Evolutionary conservation across 2,113 vertebrate genomes (phyloP).

Genomic region (Ifrita kowaldi): DNA sequence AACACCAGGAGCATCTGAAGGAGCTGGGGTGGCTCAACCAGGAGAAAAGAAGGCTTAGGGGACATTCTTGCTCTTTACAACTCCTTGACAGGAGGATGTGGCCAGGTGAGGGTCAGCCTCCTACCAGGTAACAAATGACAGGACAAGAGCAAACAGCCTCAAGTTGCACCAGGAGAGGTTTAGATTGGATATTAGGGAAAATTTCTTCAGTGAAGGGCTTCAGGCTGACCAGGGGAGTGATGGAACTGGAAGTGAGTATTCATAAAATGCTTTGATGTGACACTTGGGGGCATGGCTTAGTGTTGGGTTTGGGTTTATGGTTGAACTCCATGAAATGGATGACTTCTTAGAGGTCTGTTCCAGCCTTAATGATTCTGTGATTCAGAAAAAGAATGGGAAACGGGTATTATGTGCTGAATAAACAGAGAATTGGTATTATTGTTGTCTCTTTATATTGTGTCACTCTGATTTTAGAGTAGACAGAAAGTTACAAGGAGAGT

Average conservation of each 20-base stretch:
- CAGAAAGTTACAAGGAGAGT: not conserved
- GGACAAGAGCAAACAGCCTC: not conserved
- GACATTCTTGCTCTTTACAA: not conserved
- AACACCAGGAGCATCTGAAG: not conserved
- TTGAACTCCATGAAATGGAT: fast-evolving
- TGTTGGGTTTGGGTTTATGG: not conserved
- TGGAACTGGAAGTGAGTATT: not conserved
- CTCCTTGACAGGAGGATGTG: fast-evolving
- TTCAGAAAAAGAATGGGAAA: not conserved
- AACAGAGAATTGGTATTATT: not conserved
- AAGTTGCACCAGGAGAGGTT: not conserved
- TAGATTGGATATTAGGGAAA: not conserved
- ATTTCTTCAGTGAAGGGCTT: not conserved
- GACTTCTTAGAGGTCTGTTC: not conserved
- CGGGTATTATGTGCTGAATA: fast-evolving
- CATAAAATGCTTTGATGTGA: not conserved
- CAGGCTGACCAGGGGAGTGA: not conserved
- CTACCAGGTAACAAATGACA: not conserved
- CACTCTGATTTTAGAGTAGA: not conserved
- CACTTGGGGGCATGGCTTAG: not conserved
- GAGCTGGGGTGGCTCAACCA: not conserved
- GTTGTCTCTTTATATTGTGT: not conserved
- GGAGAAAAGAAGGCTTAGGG: not conserved
- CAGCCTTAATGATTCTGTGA: not conserved
- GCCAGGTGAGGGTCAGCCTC: no score